Base-by-base conservation (phyloP, 2,888 invertebrate genomes). In the Cantharis rustica region DNA sequence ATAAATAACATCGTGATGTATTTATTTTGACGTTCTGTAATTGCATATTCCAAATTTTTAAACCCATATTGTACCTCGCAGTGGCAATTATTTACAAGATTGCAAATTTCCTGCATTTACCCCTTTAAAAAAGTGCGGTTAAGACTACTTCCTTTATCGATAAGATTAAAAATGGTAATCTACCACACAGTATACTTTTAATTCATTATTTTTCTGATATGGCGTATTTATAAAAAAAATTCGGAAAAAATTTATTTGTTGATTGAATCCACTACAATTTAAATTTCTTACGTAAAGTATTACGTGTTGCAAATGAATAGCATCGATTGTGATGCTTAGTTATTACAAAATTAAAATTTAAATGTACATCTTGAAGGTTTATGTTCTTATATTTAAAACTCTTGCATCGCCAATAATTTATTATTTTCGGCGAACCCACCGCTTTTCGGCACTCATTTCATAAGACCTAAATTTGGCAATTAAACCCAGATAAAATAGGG, bases 1-100 rank as follows among this genome's bases (percentile, higher is more conserved):
- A 85, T 81, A 83, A 61, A 70, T 47, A 13, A 61, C 20, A 61
- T 10, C 13, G 27, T 61, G 17, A 72, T 17, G 27, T 72, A 20
- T 72, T 72, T 63, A 23, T 62, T 71, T 31, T 16, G 47, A 27
- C 16, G 13, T 11, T 69, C 10, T 10, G 10, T 27, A 69, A 69
- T 69, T 26, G 69, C 16, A n/a, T 7, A n/a, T 47, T 47, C n/a
- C 9, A n/a, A 31, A 4, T 47, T n/a, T 47, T 47, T 9, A n/a
- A 47, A n/a, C 4, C n/a, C 10, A 47, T 47, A 47, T n/a, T n/a
- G n/a, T n/a, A 47, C n/a, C 13, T 1, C 31, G 11, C 27, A 31
- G 5, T 31, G 13, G 31, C 31, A n/a, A n/a, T 47, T 47, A 47
- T 47, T 47, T 47, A 47, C 4, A 7, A 13, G 47, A 47, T 47